These are phyloP conservation scores for Neosilurus mollespiculum DNA, from an alignment of 2,797 vertebrate genomes.

Conservation along the genomic window DNA sequence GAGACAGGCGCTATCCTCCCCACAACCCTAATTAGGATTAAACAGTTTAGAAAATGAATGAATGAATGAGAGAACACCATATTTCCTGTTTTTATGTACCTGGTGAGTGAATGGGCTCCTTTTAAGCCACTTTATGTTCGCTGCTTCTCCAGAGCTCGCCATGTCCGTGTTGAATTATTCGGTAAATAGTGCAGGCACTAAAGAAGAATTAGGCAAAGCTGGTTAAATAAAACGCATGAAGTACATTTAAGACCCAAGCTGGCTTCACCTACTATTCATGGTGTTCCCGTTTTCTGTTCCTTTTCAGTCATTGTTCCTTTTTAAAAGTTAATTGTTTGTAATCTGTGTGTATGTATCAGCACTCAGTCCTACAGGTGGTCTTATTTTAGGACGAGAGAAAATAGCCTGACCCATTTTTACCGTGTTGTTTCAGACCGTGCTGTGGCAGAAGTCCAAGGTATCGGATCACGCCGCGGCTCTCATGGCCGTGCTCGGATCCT, in stretches of 20 bases:
- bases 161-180: not conserved
- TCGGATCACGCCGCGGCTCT: slow-evolving; percentile 88
- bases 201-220: not conserved
- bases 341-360: slow-evolving; percentile 59
- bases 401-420: slow-evolving; percentile 70
- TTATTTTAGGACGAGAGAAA: slow-evolving; percentile 68
- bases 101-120: no score
- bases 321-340: slow-evolving; percentile 41
- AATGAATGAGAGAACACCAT: no score
- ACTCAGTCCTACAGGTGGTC: slow-evolving; percentile 62
- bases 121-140: not conserved
- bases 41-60: no score
- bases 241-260: not conserved
- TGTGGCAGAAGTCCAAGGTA: slow-evolving; percentile 92
- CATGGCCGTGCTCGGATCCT: slow-evolving; percentile 84
- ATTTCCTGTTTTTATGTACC: no score
- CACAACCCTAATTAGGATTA: no score
- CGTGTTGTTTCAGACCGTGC: slow-evolving; percentile 83
- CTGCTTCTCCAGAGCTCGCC: not conserved
- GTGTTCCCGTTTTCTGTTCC: not conserved
- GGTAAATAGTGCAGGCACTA: not conserved
- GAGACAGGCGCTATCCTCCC: no score
- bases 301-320: slow-evolving; percentile 18
- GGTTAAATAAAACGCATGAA: slow-evolving; percentile 1
- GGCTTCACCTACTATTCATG: not conserved